These are phyloP conservation scores for Halcyon senegalensis DNA, from an alignment of 2,113 vertebrate genomes.

Conservation along the genomic window DNA sequence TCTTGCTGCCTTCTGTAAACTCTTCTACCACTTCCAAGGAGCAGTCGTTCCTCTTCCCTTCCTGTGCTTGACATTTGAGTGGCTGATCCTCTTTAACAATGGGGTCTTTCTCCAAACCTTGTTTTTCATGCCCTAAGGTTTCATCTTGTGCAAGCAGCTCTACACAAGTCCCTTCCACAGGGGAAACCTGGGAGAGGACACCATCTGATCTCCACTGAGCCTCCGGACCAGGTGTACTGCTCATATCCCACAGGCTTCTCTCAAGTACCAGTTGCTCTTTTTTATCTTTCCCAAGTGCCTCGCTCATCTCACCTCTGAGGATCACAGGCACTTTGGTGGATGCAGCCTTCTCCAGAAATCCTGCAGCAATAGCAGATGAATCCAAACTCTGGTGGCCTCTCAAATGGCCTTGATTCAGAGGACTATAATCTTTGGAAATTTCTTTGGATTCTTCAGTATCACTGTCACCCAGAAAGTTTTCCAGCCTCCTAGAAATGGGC, in stretches of 20 bases:
- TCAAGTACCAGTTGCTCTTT: background rate
- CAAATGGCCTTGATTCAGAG: background rate
- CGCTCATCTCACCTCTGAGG: background rate
- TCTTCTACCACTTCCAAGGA: constrained; percentile 46
- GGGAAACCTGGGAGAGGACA: constrained; percentile 45
- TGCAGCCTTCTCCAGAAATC: background rate
- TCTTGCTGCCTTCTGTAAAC: background rate
- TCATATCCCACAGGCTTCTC: background rate
- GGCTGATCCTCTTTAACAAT: constrained; percentile 63
- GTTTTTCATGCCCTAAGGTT: constrained; percentile 82
- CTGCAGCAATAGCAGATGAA: background rate
- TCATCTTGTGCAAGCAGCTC: constrained; percentile 84
- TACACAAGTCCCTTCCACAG: constrained; percentile 70
- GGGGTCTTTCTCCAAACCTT: constrained; percentile 52
- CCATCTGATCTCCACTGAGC: background rate
- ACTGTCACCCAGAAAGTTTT: constrained; percentile 83
- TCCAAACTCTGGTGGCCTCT: background rate
- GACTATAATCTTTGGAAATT: constrained; percentile 32
- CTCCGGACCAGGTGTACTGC: background rate
- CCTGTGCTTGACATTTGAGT: background rate
- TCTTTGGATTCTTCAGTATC: constrained; percentile 79
- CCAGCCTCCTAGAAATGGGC: constrained; percentile 87
- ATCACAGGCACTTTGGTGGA: background rate
- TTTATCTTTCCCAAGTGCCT: background rate
- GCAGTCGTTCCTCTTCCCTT: background rate